Base-by-base conservation (phyloP, 2,113 vertebrate species). In the Paedocypris sp. region DNA sequence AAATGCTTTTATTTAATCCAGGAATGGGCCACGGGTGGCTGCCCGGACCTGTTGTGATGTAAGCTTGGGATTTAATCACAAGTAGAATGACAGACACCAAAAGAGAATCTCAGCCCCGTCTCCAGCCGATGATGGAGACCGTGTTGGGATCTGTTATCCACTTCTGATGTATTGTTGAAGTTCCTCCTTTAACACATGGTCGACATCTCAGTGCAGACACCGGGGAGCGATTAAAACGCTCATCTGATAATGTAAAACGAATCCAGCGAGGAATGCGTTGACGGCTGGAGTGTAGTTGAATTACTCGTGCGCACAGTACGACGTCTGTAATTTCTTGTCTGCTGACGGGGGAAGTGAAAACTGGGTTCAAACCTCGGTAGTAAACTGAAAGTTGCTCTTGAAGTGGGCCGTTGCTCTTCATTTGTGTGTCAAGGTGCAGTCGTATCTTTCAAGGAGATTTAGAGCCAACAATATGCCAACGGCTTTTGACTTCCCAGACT, bases 1-100 rank as follows among this genome's bases (percentile, higher is more conserved):
- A 63, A 56, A 52, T 51, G 19, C n/a, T 31, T 47, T 51, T 64
- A 69, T 64, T 69, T 63, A 68, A 58, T 62, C 41, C 49, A 61
- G 49, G 53, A 25, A 32, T 56, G 60, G 52, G 33, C 51, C 52
- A 64, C 28, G 61, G 47, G 13, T 59, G 53, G 67, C 32, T 64
- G 52, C 29, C 46, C 13, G 54, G 64, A 26, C 47, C 13, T 42
- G 28, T 22, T 45, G 26, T 69, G 51, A 69, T 33, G 56, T 41
- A 48, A 29, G 20, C 32, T 25, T 60, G 60, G 52, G 60, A 63
- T 58, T 68, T 51, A 46, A 63, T 36, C 28, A 31, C 2, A 4
- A 47, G 39, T 4, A 50, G 36, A 49, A 13, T 2, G 29, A 10
- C 42, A 19, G 45, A 20, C 16, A 22, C 39, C 39, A 39, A 9